Percentiles rank a stretch among this genome's conserved stretches.
phyloP scores from a whole-genome alignment of 2,888 invertebrate genomes.

The Isoperla grammatica region DNA sequence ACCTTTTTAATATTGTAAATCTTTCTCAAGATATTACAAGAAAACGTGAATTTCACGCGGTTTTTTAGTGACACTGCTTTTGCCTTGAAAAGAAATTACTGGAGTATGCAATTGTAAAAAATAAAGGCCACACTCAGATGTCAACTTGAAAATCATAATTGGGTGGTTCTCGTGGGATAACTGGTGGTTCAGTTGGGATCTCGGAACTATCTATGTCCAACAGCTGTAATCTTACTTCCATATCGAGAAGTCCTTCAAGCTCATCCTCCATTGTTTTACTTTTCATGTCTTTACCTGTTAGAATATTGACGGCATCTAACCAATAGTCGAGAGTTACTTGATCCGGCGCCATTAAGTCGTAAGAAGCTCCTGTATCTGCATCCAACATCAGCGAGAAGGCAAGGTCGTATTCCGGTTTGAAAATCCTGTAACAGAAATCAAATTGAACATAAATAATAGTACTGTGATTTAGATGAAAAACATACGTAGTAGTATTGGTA shows the following conservation, averaged over 20 bases:
- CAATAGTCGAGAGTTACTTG: conserved; percentile 22
- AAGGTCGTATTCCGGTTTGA: conserved; percentile 19
- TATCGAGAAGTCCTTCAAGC: conserved; percentile 21
- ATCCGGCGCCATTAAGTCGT: conserved; percentile 23
- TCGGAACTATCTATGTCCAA: conserved; percentile 19
- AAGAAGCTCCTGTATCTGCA: not conserved
- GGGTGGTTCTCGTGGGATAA: conserved; percentile 19
- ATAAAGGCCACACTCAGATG: too few species aligned
- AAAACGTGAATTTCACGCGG: too few species aligned
- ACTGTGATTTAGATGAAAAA: too few species aligned
- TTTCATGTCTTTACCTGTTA: conserved; percentile 26
- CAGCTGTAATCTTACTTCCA: conserved; percentile 26
- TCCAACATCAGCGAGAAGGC: conserved; percentile 24
- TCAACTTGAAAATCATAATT: conserved; percentile 19
- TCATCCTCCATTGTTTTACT: conserved; percentile 23
- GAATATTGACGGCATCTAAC: conserved; percentile 24
- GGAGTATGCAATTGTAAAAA: too few species aligned
- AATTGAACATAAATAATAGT: not conserved
- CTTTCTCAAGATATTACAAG: too few species aligned
- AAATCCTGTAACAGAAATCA: conserved; percentile 16
- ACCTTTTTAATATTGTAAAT: too few species aligned
- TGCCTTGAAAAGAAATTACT: too few species aligned
- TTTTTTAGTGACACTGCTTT: too few species aligned
- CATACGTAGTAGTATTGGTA: too few species aligned
- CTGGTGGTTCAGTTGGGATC: conserved; percentile 22